Conservation (phyloP, 2,888 invertebrate species). For the Diachrysia chrysitis region DNA sequence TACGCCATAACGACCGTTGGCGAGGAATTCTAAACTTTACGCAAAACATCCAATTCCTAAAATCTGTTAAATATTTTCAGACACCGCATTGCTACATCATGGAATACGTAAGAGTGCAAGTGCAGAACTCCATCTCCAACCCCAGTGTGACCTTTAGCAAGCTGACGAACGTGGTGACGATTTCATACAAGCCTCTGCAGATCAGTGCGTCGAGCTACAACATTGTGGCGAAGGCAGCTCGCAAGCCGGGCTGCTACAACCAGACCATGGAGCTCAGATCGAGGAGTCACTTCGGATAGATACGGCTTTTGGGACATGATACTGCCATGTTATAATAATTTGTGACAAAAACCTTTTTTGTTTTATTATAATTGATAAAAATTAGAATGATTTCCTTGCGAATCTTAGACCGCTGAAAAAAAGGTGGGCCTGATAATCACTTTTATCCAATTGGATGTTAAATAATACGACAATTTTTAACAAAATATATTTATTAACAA, state of each 20-base stretch:
- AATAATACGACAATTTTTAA: neutral
- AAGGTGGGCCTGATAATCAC: too few species aligned
- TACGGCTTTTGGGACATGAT: neutral
- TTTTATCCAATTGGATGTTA: neutral
- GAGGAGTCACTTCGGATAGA: neutral
- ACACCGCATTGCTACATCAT: constrained; percentile 35
- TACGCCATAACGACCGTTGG: too few species aligned
- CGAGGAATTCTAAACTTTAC: neutral
- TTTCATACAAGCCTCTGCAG: constrained; percentile 53
- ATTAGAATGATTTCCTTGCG: too few species aligned
- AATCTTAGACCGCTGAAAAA: too few species aligned
- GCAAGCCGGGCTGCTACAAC: constrained; percentile 41
- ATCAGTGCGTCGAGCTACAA: constrained; percentile 46
- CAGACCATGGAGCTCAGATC: neutral
- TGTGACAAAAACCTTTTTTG: too few species aligned
- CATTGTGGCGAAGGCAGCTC: constrained; percentile 45
- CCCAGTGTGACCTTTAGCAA: constrained; percentile 50
- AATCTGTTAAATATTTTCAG: constrained; percentile 26
- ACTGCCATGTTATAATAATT: neutral
- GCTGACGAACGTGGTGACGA: constrained; percentile 25
- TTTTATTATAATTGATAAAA: too few species aligned
- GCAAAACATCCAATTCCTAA: neutral
- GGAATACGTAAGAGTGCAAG: constrained; percentile 48
- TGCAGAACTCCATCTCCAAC: constrained; percentile 43
- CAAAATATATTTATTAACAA: constrained; percentile 41